Evolutionary conservation across 2,797 vertebrate genomes (phyloP), one percentile per base, ranked within the genome.

Genomic region (Mastacembelus armatus): DNA sequence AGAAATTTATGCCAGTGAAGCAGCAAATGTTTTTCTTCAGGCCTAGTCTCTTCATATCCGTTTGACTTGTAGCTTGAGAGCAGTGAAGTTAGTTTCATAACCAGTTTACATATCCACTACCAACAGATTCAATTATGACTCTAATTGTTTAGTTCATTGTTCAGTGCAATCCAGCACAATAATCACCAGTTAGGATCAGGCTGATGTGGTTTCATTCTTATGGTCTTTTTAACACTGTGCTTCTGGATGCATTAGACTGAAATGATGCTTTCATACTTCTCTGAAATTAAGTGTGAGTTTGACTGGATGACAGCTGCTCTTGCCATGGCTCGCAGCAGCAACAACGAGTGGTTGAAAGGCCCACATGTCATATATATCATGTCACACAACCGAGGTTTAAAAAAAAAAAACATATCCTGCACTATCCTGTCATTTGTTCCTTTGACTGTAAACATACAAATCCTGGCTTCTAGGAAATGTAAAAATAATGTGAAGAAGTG

Each of bases 371-470:
- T 65, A n/a, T n/a, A n/a, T n/a, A n/a, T n/a, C n/a, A n/a, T n/a
- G n/a, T n/a, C n/a, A n/a, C n/a, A n/a, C n/a, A n/a, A n/a, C n/a
- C n/a, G n/a, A n/a, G n/a, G n/a, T 67, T 35, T 38, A 42, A 52
- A 74, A 7, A 49, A 44, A 82, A 82, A 84, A 71, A 74, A 82
- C 71, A 61, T 0, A 49, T 35, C 51, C 50, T 22, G 44, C 57
- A 18, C 19, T 15, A 19, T 16, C 50, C 26, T 33, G 10, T 47
- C 18, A 52, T 58, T 30, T 51, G 59, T 61, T 47, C 43, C 49
- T 33, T 52, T 43, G 42, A 40, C 67, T 60, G 33, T 21, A 69
- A 49, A 66, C 22, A 38, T 47, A 27, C 7, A 27, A 45, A 30
- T 50, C 11, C 33, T 62, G 7, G n/a, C 32, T 29, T 26, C 10